Evolutionary conservation across 2,797 vertebrate genomes (phyloP).

Genomic region (Leptoclinus maculatus): DNA sequence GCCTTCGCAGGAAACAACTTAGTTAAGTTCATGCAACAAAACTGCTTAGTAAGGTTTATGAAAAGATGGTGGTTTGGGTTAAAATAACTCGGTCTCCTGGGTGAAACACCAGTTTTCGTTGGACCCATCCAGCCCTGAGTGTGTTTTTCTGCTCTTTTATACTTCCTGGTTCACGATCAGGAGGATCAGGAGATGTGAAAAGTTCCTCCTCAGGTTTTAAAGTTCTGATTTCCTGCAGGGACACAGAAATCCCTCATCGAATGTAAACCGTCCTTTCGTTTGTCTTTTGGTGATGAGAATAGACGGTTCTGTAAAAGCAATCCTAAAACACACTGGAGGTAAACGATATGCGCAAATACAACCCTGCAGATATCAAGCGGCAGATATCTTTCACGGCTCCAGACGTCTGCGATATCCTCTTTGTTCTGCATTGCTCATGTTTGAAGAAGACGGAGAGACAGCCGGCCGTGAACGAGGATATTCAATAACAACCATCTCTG

Average conservation of each 20-base stretch:
- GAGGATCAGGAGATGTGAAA: too few species aligned
- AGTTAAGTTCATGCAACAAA: too few species aligned
- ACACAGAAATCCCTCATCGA: not conserved
- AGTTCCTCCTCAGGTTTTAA: not conserved
- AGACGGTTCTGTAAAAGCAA: constrained; percentile 8
- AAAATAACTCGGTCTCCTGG: too few species aligned
- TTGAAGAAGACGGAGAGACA: constrained; percentile 2
- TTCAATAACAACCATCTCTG: constrained; percentile 37
- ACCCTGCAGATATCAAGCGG: constrained; percentile 2
- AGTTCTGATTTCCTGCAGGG: not conserved
- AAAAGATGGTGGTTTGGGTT: too few species aligned
- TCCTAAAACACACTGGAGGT: constrained; percentile 4
- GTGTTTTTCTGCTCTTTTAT: too few species aligned
- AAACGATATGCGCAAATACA: constrained; percentile 27
- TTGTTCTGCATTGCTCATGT: constrained; percentile 12
- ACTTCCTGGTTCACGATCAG: too few species aligned
- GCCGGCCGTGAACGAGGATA: not conserved
- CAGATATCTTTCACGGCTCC: constrained; percentile 24
- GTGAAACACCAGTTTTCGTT: too few species aligned
- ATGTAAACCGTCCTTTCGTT: not conserved
- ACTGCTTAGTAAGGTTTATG: too few species aligned
- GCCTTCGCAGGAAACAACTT: too few species aligned
- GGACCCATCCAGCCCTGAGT: too few species aligned
- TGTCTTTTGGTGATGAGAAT: constrained; percentile 2
- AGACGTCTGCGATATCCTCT: constrained; percentile 8